Evolutionary conservation across 2,113 vertebrate species (phyloP).

Genomic region (Fregetta grallaria): DNA sequence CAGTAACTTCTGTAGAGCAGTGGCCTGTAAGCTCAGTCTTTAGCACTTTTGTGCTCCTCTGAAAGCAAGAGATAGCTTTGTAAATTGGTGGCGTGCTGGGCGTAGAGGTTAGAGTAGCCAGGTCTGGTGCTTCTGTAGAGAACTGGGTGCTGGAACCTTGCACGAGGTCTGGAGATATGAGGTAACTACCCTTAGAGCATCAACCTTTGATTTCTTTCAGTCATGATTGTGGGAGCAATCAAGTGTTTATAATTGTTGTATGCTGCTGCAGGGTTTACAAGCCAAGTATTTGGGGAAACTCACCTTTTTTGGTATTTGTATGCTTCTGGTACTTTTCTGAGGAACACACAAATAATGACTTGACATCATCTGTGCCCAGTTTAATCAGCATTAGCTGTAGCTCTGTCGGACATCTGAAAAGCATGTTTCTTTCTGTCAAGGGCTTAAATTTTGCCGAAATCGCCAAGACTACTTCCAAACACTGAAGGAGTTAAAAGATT

Average conservation of each 20-base stretch:
- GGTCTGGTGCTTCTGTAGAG: neutral
- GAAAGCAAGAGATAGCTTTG: neutral
- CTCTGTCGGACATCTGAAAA: neutral
- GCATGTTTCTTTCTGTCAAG: neutral
- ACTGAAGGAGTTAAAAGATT: neutral
- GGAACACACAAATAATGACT: rapidly evolving
- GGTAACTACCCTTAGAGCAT: neutral
- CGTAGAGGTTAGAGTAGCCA: neutral
- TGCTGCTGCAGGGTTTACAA: neutral
- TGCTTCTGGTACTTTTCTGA: neutral
- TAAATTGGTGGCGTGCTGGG: neutral
- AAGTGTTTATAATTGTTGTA: neutral
- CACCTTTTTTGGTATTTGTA: neutral
- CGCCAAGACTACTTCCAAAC: neutral
- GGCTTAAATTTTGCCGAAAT: neutral
- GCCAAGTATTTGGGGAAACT: neutral
- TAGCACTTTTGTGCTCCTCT: neutral
- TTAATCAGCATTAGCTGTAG: neutral
- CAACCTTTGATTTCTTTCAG: neutral
- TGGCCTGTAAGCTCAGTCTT: neutral
- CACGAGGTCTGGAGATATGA: rapidly evolving
- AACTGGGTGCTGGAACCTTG: neutral
- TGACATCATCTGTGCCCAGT: neutral
- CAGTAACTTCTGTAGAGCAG: neutral
- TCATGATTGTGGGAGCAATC: neutral